Evolutionary conservation across 2,888 invertebrate species (phyloP), one percentile per base, ranked within the genome.

Genomic region (Cheilosia variabilis): DNA sequence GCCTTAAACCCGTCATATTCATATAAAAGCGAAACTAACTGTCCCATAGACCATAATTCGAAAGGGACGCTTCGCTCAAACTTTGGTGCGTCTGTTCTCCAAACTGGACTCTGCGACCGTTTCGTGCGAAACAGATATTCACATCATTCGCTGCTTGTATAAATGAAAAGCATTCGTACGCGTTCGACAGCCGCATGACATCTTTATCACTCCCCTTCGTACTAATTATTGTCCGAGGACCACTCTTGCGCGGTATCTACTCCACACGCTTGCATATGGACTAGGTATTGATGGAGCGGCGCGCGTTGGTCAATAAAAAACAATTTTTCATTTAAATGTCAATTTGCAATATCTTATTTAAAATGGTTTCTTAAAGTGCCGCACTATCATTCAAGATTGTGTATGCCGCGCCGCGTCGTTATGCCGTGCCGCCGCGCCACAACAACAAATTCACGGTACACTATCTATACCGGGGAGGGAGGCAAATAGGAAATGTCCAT

Each of bases 261-360:
- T 3, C 41, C 27, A 58, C 60, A 15, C 60, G 58, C 19, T 22
- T 15, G 34, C 3, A 37, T 13, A 27, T 27, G 6, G 24, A 41
- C 24, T 31, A 43, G 47, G 34, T 65, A 58, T 50, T 24, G 71
- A 57, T 57, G 65, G 57, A 19, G 60, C 72, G 55, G 68, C 27
- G 52, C 62, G 27, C 31, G 24, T 47, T 58, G 76, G 22, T 72
- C 68, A 77, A 87, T 73, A 82, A 82, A 82, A 82, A 87, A 78
- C 87, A 50, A 87, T 82, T 82, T 87, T 87, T 87, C 87, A 87
- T 87, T 87, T 87, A 87, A 87, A 87, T 82, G 87, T 87, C 87
- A 87, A 87, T 87, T 87, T 87, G 82, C 87, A 87, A 82, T 87
- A 87, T 87, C 87, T 87, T 87, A 87, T 87, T 87, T 87, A 75